A percentile compares a stretch with the other conserved stretches of the same genome.
Conservation (phyloP, 1,140 invertebrate genomes). For the Acromyrmex echinatior region DNA sequence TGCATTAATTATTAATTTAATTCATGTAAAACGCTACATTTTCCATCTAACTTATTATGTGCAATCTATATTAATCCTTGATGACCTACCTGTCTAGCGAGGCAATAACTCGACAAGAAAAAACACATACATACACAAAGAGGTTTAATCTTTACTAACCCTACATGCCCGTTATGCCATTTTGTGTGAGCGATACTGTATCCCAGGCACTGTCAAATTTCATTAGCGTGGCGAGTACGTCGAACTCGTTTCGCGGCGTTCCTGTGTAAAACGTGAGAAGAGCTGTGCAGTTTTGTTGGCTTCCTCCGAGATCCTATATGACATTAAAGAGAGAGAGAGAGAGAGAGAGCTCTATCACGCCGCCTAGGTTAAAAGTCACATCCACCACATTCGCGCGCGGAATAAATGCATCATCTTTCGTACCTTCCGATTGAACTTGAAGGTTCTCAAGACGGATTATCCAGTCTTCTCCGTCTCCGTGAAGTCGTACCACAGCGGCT, state of each 20-base stretch:
- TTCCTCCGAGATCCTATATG: conserved; percentile 43
- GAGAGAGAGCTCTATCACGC: conserved; percentile 23
- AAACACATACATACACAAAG: conserved; percentile 13
- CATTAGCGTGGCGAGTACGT: conserved; percentile 54
- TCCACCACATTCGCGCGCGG: conserved; percentile 13
- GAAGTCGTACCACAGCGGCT: conserved; percentile 47
- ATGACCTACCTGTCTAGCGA: background rate
- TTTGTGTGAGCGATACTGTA: conserved; percentile 39
- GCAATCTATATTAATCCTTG: conserved; percentile 1
- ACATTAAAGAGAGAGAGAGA: conserved; percentile 41
- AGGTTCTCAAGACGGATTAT: conserved; percentile 65
- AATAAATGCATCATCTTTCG: conserved; percentile 55
- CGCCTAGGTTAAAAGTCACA: conserved; percentile 41
- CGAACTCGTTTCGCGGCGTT: conserved; percentile 54
- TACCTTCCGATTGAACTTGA: conserved; percentile 62
- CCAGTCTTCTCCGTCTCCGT: conserved; percentile 45
- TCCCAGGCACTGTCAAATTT: conserved; percentile 57
- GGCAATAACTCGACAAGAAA: background rate
- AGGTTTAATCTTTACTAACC: conserved; percentile 46
- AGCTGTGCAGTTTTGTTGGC: conserved; percentile 37
- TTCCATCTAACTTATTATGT: background rate
- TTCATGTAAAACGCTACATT: background rate
- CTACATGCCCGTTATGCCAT: conserved; percentile 29
- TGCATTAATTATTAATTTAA: background rate
- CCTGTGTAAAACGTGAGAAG: background rate